A percentile compares a stretch with the other conserved stretches of the same genome.
Conservation (phyloP, 2,113 vertebrate species). For the Salvelinus namaycush region DNA sequence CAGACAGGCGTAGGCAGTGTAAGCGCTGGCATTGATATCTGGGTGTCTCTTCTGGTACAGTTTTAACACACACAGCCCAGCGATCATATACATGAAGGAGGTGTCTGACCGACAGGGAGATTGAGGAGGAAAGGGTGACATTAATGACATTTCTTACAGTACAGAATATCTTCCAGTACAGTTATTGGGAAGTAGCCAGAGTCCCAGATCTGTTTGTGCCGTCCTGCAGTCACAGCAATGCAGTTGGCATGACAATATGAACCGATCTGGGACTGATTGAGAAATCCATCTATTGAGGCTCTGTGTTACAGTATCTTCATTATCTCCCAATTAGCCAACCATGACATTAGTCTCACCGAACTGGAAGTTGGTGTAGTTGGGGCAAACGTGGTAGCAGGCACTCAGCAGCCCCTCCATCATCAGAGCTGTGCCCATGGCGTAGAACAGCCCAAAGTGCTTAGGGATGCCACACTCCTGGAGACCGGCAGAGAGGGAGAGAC, state of each 20-base stretch:
- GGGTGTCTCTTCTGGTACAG: slow-evolving; percentile 98
- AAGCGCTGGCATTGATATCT: slow-evolving; percentile 96
- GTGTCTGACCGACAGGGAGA: slow-evolving; percentile 77
- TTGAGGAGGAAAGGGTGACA: no score
- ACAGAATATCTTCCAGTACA: no score
- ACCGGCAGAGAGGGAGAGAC: neutral
- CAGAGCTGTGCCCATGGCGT: slow-evolving; percentile 95
- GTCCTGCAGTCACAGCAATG: no score
- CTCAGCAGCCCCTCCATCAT: slow-evolving; percentile 99
- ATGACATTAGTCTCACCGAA: slow-evolving; percentile 76
- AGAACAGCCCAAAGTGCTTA: slow-evolving; percentile 95
- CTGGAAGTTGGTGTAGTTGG: slow-evolving; percentile 99
- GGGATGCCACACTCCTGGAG: slow-evolving; percentile 92
- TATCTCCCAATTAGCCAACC: no score
- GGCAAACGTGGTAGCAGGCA: slow-evolving; percentile 97
- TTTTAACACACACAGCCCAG: slow-evolving; percentile 96
- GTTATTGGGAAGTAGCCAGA: no score
- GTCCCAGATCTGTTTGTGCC: no score
- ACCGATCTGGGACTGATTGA: no score
- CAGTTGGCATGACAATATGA: no score
- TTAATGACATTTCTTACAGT: no score
- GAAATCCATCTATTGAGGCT: no score
- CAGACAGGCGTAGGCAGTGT: slow-evolving; percentile 93
- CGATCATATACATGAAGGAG: slow-evolving; percentile 99
- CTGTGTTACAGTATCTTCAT: no score